phyloP scores from a whole-genome alignment of 2,797 vertebrate species.

The Selene dorsalis region DNA sequence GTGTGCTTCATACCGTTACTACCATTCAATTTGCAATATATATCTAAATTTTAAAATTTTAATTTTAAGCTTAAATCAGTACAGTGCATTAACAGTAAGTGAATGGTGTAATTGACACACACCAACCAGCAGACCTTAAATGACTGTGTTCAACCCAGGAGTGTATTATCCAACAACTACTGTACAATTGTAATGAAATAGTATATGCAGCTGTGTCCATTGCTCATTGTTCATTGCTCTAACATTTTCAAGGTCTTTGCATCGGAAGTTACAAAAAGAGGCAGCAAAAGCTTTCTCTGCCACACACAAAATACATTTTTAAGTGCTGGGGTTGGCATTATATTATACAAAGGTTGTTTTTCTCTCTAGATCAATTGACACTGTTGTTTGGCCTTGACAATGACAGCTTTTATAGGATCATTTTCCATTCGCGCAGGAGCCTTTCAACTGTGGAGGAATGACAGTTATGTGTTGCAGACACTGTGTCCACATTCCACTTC shows the following conservation, averaged over 20 bases:
- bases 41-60: background rate
- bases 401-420: background rate
- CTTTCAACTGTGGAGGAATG: conserved; percentile 50
- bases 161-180: background rate
- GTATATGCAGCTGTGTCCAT: background rate
- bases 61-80: background rate
- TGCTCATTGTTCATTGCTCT: background rate
- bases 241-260: background rate
- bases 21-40: background rate
- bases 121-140: background rate
- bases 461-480: conserved; percentile 24
- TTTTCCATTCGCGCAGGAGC: conserved; percentile 34
- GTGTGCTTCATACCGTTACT: too few relatives aligned
- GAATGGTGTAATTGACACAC: background rate
- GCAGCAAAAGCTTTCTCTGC: background rate
- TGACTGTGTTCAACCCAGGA: background rate
- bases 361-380: background rate
- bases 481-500: conserved; percentile 22
- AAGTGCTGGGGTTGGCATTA: background rate
- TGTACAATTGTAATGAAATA: too few relatives aligned
- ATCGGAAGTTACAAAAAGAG: background rate
- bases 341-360: background rate
- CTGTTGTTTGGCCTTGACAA: conserved; percentile 33
- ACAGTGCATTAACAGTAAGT: background rate
- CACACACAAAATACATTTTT: background rate